Conservation (phyloP, 1,140 invertebrate genomes). For the Drepana arcuata region DNA sequence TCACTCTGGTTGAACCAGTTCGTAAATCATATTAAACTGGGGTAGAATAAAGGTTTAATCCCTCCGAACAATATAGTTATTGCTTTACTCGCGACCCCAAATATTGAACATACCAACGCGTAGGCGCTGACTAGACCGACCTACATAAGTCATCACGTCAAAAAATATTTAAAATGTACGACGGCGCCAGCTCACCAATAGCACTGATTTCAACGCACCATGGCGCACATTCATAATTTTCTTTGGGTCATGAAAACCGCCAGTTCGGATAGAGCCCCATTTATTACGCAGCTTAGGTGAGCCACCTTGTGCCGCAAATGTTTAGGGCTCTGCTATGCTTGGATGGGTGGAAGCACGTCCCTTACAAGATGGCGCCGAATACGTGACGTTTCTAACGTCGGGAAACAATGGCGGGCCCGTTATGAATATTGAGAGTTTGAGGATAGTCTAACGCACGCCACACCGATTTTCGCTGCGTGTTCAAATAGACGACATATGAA, state of each 20-base stretch:
- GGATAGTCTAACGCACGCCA: slow-evolving; percentile 35
- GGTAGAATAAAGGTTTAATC: slow-evolving; percentile 12
- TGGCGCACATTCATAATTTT: slow-evolving; percentile 53
- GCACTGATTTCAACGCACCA: slow-evolving; percentile 37
- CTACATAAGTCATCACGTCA: slow-evolving; percentile 17
- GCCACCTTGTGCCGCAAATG: slow-evolving; percentile 13
- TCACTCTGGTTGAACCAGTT: slow-evolving; percentile 10
- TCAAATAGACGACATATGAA: no score
- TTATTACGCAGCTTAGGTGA: slow-evolving; percentile 9
- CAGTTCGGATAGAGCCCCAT: slow-evolving; percentile 25
- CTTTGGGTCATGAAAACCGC: slow-evolving; percentile 52
- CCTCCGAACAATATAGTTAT: slow-evolving; percentile 8
- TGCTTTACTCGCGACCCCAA: slow-evolving; percentile 5
- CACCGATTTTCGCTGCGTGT: slow-evolving; percentile 46
- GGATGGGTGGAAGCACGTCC: slow-evolving; percentile 42
- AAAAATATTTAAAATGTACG: slow-evolving; percentile 27
- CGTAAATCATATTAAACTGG: slow-evolving; percentile 27
- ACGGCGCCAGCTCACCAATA: slow-evolving; percentile 20
- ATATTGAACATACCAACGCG: slow-evolving; percentile 15
- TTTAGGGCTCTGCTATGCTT: slow-evolving; percentile 27
- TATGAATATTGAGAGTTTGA: slow-evolving; percentile 56
- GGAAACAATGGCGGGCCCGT: slow-evolving; percentile 53
- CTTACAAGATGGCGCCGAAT: slow-evolving; percentile 51
- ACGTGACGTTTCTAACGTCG: slow-evolving; percentile 52
- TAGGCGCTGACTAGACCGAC: slow-evolving; percentile 11